These are phyloP conservation scores for Actinemys pallida DNA, from an alignment of 2,113 vertebrate species.

Conservation along the genomic window DNA sequence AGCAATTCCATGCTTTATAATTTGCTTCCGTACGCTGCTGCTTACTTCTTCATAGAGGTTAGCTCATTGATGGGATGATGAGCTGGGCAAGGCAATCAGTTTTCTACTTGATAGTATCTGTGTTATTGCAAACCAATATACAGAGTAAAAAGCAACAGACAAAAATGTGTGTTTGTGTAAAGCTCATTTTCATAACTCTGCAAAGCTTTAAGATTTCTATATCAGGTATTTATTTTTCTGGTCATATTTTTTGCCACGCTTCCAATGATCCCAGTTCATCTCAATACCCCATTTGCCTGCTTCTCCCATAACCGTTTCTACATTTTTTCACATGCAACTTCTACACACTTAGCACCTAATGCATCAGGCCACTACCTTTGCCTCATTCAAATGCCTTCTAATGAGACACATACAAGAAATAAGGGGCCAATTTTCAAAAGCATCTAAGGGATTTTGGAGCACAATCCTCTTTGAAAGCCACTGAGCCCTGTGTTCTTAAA, in stretches of 20 bases:
- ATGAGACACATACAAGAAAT: neutral
- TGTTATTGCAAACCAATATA: neutral
- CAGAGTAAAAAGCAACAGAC: neutral
- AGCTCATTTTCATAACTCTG: neutral
- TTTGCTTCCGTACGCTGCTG: neutral
- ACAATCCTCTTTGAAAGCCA: neutral
- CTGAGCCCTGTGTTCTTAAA: neutral
- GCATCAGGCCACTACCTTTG: neutral
- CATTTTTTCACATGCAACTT: neutral
- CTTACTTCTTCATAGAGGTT: constrained; percentile 1
- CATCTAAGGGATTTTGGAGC: neutral
- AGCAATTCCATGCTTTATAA: neutral
- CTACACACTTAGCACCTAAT: neutral
- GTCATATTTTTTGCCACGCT: neutral
- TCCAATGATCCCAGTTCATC: neutral
- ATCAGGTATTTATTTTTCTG: neutral
- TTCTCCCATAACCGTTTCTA: fast-evolving
- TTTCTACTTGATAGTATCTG: neutral
- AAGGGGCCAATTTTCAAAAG: neutral
- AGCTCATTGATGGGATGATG: fast-evolving
- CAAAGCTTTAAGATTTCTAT: neutral
- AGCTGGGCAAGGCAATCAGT: neutral
- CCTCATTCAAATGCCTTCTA: neutral
- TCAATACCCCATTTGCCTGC: neutral
- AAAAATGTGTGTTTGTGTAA: neutral